Evolutionary conservation across 1,140 invertebrate genomes (phyloP).

Genomic region (Drosophila auraria): DNA sequence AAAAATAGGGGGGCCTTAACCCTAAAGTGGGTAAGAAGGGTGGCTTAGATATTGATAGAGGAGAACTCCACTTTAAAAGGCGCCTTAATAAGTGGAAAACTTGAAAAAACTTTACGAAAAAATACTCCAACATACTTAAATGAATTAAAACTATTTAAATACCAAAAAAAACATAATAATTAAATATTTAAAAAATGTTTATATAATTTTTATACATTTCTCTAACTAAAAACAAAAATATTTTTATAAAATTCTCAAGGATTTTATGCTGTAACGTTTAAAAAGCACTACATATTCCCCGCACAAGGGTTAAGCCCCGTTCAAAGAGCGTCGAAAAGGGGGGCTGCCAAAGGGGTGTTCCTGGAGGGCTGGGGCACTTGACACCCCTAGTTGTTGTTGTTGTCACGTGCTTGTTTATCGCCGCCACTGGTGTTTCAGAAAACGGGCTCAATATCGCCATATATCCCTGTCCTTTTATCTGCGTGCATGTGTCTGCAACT

Average conservation of each 20-base stretch:
- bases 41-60: not conserved
- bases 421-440: constrained; percentile 7
- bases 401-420: constrained; percentile 51
- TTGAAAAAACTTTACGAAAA: too few relatives aligned
- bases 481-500: constrained; percentile 20
- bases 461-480: constrained; percentile 21
- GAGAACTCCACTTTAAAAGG: not conserved
- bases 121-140: not conserved
- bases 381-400: constrained; percentile 21
- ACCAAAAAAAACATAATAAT: not conserved
- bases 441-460: constrained; percentile 25
- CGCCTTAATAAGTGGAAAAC: too few relatives aligned
- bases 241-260: too few relatives aligned
- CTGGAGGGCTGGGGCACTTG: not conserved
- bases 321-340: not conserved
- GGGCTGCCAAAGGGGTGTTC: not conserved
- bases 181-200: not conserved
- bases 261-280: too few relatives aligned
- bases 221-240: too few relatives aligned
- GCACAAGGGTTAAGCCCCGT: not conserved
- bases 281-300: too few relatives aligned
- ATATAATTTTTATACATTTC: too few relatives aligned
- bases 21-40: not conserved
- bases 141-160: not conserved
- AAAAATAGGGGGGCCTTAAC: not conserved